Conservation (phyloP, 2,888 invertebrate genomes). For the Trichopoda pennipes region DNA sequence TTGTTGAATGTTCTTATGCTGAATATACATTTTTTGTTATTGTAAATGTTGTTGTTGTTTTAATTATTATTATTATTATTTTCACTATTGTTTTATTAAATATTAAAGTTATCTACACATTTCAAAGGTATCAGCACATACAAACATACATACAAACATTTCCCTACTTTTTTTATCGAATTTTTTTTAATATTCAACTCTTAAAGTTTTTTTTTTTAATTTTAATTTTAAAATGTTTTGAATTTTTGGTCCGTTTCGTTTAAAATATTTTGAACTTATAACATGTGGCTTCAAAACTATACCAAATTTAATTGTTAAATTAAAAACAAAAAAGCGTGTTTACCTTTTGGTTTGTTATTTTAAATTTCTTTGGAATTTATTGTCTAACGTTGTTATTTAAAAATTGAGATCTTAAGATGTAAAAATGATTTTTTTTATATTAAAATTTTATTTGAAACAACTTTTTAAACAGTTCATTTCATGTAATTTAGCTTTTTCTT, state of each 20-base stretch:
- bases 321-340: conserved; percentile 43
- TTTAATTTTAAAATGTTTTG: background rate
- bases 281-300: conserved; percentile 25
- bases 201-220: background rate
- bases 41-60: conserved; percentile 32
- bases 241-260: conserved; percentile 22
- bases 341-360: conserved; percentile 57
- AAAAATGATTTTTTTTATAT: background rate
- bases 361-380: conserved; percentile 40
- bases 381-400: conserved; percentile 62
- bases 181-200: conserved; percentile 3
- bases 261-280: background rate
- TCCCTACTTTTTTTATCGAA: conserved; percentile 51
- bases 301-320: conserved; percentile 10
- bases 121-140: background rate
- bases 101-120: conserved; percentile 65
- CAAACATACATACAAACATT: conserved; percentile 12
- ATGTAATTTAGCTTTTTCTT: background rate
- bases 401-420: conserved; percentile 37
- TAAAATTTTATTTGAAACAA: conserved; percentile 18
- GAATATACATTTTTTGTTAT: conserved; percentile 50
- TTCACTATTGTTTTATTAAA: conserved; percentile 51
- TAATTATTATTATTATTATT: too few species aligned
- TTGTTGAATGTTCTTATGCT: conserved; percentile 45
- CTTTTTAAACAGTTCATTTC: background rate